phyloP scores from a whole-genome alignment of 2,888 invertebrate species.

The Eristalis arbustorum region DNA sequence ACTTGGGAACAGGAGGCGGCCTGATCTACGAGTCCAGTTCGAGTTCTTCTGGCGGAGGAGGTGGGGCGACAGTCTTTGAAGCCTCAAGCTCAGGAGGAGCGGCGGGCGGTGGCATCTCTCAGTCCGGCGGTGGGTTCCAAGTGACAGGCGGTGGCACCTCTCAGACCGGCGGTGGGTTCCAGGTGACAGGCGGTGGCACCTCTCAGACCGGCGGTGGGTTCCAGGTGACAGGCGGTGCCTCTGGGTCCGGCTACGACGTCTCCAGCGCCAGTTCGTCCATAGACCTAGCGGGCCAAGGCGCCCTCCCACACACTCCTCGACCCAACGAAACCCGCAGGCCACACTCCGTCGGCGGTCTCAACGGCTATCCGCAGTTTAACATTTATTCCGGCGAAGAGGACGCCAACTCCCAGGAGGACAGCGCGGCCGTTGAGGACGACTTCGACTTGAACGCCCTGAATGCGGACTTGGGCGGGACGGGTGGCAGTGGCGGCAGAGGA shows the following conservation, averaged over 20 bases:
- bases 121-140: background rate
- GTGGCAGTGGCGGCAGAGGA: slow-evolving; percentile 12
- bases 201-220: background rate
- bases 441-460: slow-evolving; percentile 49
- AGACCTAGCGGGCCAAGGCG: background rate
- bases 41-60: background rate
- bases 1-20: background rate
- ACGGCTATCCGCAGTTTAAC: slow-evolving; percentile 24
- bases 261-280: background rate
- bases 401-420: slow-evolving; percentile 33
- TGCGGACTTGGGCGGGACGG: slow-evolving; percentile 13
- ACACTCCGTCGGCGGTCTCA: slow-evolving; percentile 35
- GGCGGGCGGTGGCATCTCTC: background rate
- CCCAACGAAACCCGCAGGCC: slow-evolving; percentile 30
- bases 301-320: background rate
- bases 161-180: background rate
- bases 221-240: background rate
- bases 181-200: background rate
- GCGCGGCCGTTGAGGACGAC: slow-evolving; percentile 15
- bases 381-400: slow-evolving; percentile 4
- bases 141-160: background rate
- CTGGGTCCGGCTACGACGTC: background rate
- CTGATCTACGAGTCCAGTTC: background rate
- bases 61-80: background rate
- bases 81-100: background rate